Percentiles rank a stretch among this genome's conserved stretches.
phyloP scores from a whole-genome alignment of 2,888 invertebrate species.

The Catonia carolina region DNA sequence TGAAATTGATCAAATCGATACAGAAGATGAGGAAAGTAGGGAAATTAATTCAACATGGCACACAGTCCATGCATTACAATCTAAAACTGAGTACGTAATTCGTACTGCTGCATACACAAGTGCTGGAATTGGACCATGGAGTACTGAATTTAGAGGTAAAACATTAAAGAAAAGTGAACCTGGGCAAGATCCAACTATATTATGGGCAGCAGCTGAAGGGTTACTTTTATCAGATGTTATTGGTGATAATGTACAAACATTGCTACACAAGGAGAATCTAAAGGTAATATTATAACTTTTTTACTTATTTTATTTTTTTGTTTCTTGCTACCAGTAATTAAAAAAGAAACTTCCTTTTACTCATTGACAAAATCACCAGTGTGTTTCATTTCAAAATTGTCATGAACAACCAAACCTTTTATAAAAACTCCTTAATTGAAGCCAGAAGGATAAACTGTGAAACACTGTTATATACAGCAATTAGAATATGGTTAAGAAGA shows the following conservation, averaged over 20 bases:
- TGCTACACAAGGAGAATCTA: conserved; percentile 56
- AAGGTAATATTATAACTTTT: conserved; percentile 40
- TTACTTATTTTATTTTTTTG: conserved; percentile 22
- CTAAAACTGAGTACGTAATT: conserved; percentile 68
- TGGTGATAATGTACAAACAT: conserved; percentile 63
- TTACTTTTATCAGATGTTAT: conserved; percentile 74
- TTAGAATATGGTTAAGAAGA: no score
- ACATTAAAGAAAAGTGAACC: conserved; percentile 48
- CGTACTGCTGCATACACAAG: conserved; percentile 71
- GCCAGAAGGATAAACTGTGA: no score
- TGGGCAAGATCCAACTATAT: conserved; percentile 43
- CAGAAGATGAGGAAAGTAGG: conserved; percentile 40
- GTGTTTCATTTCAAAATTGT: no score
- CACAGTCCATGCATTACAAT: conserved; percentile 60
- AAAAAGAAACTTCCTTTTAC: no score
- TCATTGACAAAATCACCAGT: no score
- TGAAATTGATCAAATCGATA: conserved; percentile 37
- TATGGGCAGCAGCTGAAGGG: conserved; percentile 72
- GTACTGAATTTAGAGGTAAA: conserved; percentile 63
- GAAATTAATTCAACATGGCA: conserved; percentile 55
- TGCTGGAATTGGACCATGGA: conserved; percentile 73
- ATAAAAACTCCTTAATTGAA: no score
- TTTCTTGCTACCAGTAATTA: no score
- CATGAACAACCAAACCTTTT: no score
- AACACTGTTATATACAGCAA: no score